phyloP scores from a whole-genome alignment of 92 coral and sea anemone species.

The Phenganax marumi region DNA sequence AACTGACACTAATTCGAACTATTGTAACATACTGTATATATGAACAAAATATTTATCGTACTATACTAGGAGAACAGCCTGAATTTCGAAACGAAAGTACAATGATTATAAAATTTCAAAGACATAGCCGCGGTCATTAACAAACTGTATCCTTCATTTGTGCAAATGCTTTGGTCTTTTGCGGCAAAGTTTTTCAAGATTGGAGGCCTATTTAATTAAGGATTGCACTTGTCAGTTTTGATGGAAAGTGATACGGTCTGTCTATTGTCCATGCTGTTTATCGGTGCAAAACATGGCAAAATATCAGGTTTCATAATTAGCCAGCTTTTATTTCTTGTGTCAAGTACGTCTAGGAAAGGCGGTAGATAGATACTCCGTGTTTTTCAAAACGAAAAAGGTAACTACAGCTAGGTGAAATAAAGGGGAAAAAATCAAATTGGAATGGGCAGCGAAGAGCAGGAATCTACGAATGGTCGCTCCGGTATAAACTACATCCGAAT shows the following conservation, averaged over 20 bases:
- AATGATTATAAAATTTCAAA: too few species aligned
- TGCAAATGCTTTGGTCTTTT: too few species aligned
- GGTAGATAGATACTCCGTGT: neutral
- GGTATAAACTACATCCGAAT: neutral
- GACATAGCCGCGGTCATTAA: too few species aligned
- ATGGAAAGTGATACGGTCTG: conserved; percentile 12
- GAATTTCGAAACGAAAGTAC: too few species aligned
- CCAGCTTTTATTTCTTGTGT: neutral
- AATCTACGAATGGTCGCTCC: neutral
- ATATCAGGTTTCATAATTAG: conserved; percentile 9
- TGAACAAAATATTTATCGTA: too few species aligned
- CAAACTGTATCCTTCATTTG: too few species aligned
- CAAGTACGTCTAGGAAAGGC: neutral
- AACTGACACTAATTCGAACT: too few species aligned
- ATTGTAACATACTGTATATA: too few species aligned
- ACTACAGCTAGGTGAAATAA: neutral
- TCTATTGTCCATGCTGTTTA: conserved; percentile 2
- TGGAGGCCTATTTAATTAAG: neutral
- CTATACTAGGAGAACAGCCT: too few species aligned
- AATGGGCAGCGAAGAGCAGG: neutral
- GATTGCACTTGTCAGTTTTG: neutral
- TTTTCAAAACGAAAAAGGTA: neutral
- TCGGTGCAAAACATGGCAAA: neutral
- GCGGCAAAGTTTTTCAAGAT: too few species aligned
- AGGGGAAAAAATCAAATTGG: neutral